Conservation (phyloP, 53 echinoderm and acorn worm genomes). For the Paelopatides confundens region DNA sequence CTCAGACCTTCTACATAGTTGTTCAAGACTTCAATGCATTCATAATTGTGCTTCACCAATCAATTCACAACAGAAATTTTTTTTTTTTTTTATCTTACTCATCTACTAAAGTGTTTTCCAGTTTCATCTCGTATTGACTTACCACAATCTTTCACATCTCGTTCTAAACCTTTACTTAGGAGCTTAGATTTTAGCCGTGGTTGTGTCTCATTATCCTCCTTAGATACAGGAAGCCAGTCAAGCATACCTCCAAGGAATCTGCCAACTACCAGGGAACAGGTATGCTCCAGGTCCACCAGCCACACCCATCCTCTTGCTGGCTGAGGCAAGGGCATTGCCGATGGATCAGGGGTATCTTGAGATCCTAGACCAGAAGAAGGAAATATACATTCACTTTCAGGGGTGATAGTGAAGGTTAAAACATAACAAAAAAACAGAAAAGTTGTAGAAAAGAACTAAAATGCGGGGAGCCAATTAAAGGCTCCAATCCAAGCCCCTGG, state of each 20-base stretch:
- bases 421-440: no score
- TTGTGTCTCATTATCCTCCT: constrained; percentile 92
- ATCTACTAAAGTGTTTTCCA: background rate
- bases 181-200: constrained; percentile 88
- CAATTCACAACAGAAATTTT: no score
- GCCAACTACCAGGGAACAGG: constrained; percentile 90
- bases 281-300: constrained; percentile 97
- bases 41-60: no score
- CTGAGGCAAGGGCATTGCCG: constrained; percentile 92
- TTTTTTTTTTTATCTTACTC: no score
- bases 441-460: no score
- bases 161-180: constrained; percentile 82
- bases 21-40: no score
- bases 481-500: no score
- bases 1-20: no score
- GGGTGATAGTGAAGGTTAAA: no score
- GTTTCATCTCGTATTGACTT: background rate
- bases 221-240: constrained; percentile 88
- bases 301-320: constrained; percentile 96
- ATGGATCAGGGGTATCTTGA: constrained; percentile 81
- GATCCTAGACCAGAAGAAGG: constrained; percentile 48
- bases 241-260: constrained; percentile 97
- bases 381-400: background rate
- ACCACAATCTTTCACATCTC: constrained; percentile 78
- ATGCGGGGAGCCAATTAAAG: no score